Evolutionary conservation across 2,113 vertebrate species (phyloP).

Genomic region (Agapornis roseicollis): DNA sequence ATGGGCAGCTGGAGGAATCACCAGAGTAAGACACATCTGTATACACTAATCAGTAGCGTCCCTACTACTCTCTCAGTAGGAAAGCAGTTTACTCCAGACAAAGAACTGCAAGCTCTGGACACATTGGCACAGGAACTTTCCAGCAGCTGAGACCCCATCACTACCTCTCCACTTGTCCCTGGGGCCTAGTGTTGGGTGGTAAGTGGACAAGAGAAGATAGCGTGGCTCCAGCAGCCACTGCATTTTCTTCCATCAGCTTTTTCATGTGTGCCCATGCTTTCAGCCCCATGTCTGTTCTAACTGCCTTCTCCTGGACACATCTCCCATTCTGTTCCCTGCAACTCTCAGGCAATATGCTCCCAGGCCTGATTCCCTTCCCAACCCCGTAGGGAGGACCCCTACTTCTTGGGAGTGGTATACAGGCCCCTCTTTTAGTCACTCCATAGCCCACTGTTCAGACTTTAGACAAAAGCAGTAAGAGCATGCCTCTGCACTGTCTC

Average conservation of each 20-base stretch:
- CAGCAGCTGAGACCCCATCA: background rate
- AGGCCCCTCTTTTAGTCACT: background rate
- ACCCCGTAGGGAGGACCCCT: rapidly evolving
- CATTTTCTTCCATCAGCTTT: background rate
- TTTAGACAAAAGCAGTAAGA: background rate
- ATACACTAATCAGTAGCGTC: background rate
- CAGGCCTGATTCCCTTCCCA: background rate
- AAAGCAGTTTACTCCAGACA: background rate
- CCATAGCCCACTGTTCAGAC: background rate
- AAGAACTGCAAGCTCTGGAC: background rate
- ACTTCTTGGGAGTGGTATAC: rapidly evolving
- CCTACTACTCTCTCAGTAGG: background rate
- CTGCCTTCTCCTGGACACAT: background rate
- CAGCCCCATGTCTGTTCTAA: background rate
- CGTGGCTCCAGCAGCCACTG: background rate
- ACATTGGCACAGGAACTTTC: background rate
- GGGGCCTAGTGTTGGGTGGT: background rate
- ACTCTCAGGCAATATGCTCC: background rate
- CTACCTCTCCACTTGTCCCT: background rate
- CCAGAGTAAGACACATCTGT: background rate
- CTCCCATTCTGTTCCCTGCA: background rate
- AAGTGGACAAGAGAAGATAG: background rate
- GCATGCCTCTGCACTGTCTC: background rate
- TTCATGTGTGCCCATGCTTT: background rate
- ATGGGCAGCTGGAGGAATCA: background rate